These are phyloP conservation scores for Oreonectes daqikongensis DNA, from an alignment of 2,797 vertebrate genomes.

Conservation along the genomic window DNA sequence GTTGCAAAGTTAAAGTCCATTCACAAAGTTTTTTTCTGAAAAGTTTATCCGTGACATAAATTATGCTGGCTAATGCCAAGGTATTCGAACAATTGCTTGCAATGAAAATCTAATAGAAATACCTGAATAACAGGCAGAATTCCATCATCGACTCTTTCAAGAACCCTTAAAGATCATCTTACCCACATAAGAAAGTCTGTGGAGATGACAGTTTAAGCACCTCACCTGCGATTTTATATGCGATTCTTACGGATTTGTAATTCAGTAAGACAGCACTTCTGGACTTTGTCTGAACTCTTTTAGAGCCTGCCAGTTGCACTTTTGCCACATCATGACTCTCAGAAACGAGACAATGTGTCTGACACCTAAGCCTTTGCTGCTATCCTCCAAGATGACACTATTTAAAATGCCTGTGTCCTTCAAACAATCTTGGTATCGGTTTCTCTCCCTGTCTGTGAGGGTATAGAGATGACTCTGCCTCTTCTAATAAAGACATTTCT, in stretches of 20 bases:
- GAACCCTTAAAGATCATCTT: slow-evolving; percentile 28
- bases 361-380: slow-evolving; percentile 16
- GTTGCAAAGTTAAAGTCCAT: neutral
- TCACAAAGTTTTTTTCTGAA: neutral
- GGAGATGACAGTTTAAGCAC: slow-evolving; percentile 41
- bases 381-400: slow-evolving; percentile 27
- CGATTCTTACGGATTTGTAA: slow-evolving; percentile 28
- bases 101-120: neutral
- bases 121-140: slow-evolving; percentile 33
- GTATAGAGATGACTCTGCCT: neutral
- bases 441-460: slow-evolving; percentile 6
- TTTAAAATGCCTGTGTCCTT: slow-evolving; percentile 38
- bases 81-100: neutral
- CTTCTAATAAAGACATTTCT: slow-evolving; percentile 51
- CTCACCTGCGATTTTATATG: slow-evolving; percentile 25
- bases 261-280: slow-evolving; percentile 31
- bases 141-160: slow-evolving; percentile 31
- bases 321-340: slow-evolving; percentile 19
- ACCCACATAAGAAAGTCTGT: slow-evolving; percentile 37
- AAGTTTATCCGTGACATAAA: neutral
- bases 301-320: slow-evolving; percentile 12
- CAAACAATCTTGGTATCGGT: slow-evolving; percentile 23
- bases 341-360: slow-evolving; percentile 36
- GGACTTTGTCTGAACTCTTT: slow-evolving; percentile 33
- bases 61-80: neutral